Evolutionary conservation across 2,888 invertebrate species (phyloP).

Genomic region (Globia sparganii): DNA sequence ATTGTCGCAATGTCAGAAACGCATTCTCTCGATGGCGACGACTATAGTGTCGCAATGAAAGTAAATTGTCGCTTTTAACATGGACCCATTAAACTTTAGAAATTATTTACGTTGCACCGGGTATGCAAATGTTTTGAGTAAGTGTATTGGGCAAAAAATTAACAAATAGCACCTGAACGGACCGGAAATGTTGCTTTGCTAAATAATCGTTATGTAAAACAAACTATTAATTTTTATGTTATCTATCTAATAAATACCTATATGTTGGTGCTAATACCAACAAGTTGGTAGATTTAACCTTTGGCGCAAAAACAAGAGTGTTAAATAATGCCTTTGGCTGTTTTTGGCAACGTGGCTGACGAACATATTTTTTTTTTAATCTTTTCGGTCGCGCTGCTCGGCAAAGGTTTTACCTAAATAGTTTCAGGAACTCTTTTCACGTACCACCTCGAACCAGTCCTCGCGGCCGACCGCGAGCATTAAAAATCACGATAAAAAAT

Average conservation of each 20-base stretch:
- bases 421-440: no score
- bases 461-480: not conserved
- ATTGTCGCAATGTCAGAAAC: no score
- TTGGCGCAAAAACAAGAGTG: not conserved
- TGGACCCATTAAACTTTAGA: conserved; percentile 2
- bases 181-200: conserved; percentile 38
- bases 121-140: conserved; percentile 16
- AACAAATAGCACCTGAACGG: not conserved
- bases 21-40: no score
- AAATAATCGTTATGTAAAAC: conserved; percentile 4
- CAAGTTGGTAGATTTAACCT: not conserved
- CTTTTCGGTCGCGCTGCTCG: not conserved
- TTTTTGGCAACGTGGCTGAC: not conserved
- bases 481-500: not conserved
- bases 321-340: not conserved
- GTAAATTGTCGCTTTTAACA: conserved; percentile 1
- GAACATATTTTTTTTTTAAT: not conserved
- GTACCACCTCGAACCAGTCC: not conserved
- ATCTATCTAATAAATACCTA: not conserved
- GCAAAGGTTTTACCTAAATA: not conserved
- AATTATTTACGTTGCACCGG: conserved; percentile 17
- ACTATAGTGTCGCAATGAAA: no score
- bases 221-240: no score
- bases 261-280: not conserved
- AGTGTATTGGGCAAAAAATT: conserved; percentile 14